Percentiles rank a stretch among this genome's conserved stretches.
Conservation (phyloP, 2,888 invertebrate species). For the Salpingus planirostris region DNA sequence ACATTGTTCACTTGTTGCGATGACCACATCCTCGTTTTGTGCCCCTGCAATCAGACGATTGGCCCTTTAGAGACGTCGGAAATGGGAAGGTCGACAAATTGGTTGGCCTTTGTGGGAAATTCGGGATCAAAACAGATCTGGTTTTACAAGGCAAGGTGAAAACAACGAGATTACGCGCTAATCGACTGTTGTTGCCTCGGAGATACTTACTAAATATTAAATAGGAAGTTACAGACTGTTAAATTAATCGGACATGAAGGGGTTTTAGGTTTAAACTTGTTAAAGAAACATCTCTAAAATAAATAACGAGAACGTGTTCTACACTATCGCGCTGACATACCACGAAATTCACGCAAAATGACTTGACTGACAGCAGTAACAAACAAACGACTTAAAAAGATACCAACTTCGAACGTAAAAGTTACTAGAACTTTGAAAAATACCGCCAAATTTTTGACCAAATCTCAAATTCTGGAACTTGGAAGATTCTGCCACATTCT, state of each 20-base stretch:
- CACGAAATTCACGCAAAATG: slow-evolving; percentile 20
- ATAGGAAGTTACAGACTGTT: slow-evolving; percentile 6
- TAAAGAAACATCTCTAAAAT: slow-evolving; percentile 19
- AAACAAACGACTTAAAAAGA: too few relatives aligned
- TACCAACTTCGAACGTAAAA: too few relatives aligned
- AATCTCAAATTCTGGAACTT: too few relatives aligned
- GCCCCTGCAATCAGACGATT: too few relatives aligned
- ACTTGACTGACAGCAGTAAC: slow-evolving; percentile 23
- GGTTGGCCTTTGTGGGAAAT: not conserved
- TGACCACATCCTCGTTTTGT: slow-evolving; percentile 25
- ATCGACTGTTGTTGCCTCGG: slow-evolving; percentile 1
- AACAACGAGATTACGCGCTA: slow-evolving; percentile 5
- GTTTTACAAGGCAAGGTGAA: slow-evolving; percentile 2
- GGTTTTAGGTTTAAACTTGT: slow-evolving; percentile 6
- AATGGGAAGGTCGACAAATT: too few relatives aligned
- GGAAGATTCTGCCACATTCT: too few relatives aligned
- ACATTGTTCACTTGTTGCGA: slow-evolving; percentile 19
- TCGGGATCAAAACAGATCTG: slow-evolving; percentile 9
- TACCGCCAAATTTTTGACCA: too few relatives aligned
- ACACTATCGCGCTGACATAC: slow-evolving; percentile 13
- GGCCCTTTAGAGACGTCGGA: not conserved
- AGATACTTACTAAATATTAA: slow-evolving; percentile 13
- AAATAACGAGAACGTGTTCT: slow-evolving; percentile 18
- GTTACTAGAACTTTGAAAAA: too few relatives aligned
- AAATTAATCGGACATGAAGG: slow-evolving; percentile 9